Evolutionary conservation across 2,113 vertebrate genomes (phyloP).

Genomic region (Garra rufa): DNA sequence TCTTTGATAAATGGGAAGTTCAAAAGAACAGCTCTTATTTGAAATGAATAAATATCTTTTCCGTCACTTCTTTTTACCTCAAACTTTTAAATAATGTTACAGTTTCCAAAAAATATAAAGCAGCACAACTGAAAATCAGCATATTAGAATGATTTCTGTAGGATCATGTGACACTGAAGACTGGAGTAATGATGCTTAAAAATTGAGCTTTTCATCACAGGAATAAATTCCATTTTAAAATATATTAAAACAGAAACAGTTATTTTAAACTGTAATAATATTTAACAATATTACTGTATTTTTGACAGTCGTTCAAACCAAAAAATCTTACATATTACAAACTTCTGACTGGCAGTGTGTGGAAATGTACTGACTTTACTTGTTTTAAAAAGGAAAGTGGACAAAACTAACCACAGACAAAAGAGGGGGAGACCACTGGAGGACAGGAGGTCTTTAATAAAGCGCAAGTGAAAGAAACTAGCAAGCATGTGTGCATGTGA

Average conservation of each 20-base stretch:
- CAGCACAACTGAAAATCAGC: too few species aligned
- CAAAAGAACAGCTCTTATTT: neutral
- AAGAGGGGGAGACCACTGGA: conserved; percentile 46
- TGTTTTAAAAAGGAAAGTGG: neutral
- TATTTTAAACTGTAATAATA: neutral
- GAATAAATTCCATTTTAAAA: neutral
- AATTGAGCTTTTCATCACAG: neutral
- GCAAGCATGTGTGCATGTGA: conserved; percentile 1
- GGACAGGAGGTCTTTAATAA: conserved; percentile 43
- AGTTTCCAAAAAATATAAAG: too few species aligned
- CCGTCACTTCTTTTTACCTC: too few species aligned
- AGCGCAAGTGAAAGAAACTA: conserved; percentile 18
- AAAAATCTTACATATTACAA: neutral
- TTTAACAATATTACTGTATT: neutral
- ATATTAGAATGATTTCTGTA: neutral
- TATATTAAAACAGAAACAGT: neutral
- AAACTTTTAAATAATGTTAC: too few species aligned
- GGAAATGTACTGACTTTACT: neutral
- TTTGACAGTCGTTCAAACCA: neutral
- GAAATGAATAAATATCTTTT: neutral
- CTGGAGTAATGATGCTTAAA: neutral
- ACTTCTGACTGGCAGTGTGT: neutral
- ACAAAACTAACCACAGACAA: neutral
- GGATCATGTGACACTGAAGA: neutral
- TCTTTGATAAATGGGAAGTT: neutral